phyloP scores from a whole-genome alignment of 2,797 vertebrate genomes.

The Pelodytes ibericus region DNA sequence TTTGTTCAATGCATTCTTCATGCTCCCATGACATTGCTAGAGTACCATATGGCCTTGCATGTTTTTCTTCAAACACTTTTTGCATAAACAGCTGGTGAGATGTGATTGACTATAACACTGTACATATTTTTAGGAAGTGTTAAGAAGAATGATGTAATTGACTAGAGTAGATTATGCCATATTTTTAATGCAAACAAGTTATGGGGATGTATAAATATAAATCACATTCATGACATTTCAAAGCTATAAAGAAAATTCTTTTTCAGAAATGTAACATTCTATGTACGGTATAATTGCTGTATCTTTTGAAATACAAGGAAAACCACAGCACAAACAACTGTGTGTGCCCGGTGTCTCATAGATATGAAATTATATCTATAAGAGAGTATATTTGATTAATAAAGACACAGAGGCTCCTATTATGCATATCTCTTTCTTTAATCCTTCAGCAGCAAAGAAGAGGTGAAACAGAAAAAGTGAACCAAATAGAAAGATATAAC shows the following conservation, averaged over 20 bases:
- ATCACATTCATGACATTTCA: constrained; percentile 31
- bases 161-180: constrained; percentile 61
- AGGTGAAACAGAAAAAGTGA: too few species aligned
- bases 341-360: too few species aligned
- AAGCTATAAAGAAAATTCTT: not conserved
- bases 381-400: too few species aligned
- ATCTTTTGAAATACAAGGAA: too few species aligned
- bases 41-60: constrained; percentile 75
- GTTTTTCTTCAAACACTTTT: constrained; percentile 79
- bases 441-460: too few species aligned
- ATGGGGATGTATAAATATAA: constrained; percentile 48
- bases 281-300: too few species aligned
- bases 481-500: too few species aligned
- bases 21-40: constrained; percentile 64
- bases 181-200: constrained; percentile 63
- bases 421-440: too few species aligned
- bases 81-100: constrained; percentile 79
- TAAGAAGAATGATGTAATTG: constrained; percentile 68
- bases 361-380: too few species aligned
- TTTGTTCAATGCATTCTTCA: constrained; percentile 71
- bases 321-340: too few species aligned
- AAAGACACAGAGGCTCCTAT: too few species aligned
- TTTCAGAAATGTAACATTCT: not conserved
- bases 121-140: constrained; percentile 76
- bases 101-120: constrained; percentile 74